phyloP scores from a whole-genome alignment of 2,113 vertebrate species.

The Pelecanoides urinatrix region DNA sequence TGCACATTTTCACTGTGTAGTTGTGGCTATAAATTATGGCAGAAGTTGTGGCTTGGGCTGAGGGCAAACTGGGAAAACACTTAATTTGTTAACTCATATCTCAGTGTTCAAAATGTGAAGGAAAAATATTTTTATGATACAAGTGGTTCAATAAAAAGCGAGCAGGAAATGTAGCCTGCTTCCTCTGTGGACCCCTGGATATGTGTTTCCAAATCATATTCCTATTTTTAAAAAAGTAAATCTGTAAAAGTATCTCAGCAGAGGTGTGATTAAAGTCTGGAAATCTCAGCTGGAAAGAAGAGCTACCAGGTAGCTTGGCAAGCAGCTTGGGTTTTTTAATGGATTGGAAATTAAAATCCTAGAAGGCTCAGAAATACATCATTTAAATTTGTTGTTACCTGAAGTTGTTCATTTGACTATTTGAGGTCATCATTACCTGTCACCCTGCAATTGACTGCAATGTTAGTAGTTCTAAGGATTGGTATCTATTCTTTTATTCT shows the following conservation, averaged over 20 bases:
- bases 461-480: not conserved
- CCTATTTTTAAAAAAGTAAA: constrained; percentile 39
- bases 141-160: constrained; percentile 20
- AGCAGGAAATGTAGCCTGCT: not conserved
- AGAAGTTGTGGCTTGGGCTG: not conserved
- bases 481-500: not conserved
- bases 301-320: constrained; percentile 1
- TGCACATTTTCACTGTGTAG: not conserved
- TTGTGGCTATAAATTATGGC: not conserved
- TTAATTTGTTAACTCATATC: constrained; percentile 21
- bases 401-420: not conserved
- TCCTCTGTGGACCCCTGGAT: constrained; percentile 8
- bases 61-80: not conserved
- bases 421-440: not conserved
- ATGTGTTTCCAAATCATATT: constrained; percentile 51
- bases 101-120: not conserved
- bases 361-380: not conserved
- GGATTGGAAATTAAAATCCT: constrained; percentile 39
- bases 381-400: not conserved
- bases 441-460: not conserved
- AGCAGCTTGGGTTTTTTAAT: not conserved
- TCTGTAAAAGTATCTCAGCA: not conserved
- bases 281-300: constrained; percentile 45
- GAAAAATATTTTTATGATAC: not conserved
- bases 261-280: constrained; percentile 28